Conservation (phyloP, 2,797 vertebrate genomes). For the Hephaestus fuliginosus region DNA sequence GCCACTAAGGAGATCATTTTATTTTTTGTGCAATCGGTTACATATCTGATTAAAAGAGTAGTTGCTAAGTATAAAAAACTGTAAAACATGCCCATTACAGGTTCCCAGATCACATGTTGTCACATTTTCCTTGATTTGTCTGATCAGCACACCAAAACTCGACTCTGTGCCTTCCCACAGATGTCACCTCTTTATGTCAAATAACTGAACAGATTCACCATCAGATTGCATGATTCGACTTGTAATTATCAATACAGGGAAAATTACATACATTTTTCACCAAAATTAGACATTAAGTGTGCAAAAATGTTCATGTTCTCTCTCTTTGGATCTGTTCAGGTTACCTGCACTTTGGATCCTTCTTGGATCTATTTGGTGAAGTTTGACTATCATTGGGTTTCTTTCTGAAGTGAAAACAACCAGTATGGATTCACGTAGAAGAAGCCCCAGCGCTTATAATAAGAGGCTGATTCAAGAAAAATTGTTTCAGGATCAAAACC, state of each 20-base stretch:
- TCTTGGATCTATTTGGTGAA: background rate
- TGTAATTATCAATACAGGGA: too few relatives aligned
- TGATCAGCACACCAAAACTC: too few relatives aligned
- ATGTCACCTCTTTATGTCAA: background rate
- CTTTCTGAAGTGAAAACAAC: background rate
- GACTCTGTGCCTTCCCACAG: too few relatives aligned
- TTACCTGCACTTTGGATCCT: background rate
- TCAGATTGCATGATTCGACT: background rate
- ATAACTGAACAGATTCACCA: background rate
- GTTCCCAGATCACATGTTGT: background rate
- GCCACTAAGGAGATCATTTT: background rate
- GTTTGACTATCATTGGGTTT: background rate
- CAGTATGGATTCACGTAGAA: background rate
- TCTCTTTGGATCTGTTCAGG: background rate
- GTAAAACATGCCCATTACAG: background rate
- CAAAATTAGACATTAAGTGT: background rate
- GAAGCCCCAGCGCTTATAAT: background rate
- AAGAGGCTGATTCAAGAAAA: background rate
- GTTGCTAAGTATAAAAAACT: background rate
- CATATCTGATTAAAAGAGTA: background rate
- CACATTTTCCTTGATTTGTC: background rate
- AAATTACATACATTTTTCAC: background rate
- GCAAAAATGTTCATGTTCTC: background rate
- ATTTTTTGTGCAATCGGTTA: background rate
- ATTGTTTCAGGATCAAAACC: background rate